A percentile compares a stretch with the other conserved stretches of the same genome.
phyloP scores from a whole-genome alignment of 2,888 invertebrate species.

The Eulithis testata region DNA sequence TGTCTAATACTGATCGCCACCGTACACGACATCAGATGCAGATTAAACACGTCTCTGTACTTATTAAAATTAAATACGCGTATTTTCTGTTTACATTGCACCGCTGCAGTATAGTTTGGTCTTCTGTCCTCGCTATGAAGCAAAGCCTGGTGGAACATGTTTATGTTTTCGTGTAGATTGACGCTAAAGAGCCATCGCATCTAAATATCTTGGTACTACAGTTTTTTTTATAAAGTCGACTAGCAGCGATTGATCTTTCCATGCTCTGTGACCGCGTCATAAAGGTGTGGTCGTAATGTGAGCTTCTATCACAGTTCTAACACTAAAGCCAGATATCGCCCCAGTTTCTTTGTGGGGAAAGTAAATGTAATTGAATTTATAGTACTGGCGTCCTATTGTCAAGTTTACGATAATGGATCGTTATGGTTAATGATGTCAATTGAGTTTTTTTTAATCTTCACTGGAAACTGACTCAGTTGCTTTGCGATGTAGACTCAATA shows the following conservation, averaged over 20 bases:
- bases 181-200: too few relatives aligned
- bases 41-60: too few relatives aligned
- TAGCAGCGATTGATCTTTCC: conserved; percentile 2
- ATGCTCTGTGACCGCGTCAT: conserved; percentile 17
- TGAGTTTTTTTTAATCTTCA: neutral
- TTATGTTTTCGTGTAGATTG: too few relatives aligned
- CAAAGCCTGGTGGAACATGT: too few relatives aligned
- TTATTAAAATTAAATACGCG: too few relatives aligned
- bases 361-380: conserved; percentile 24
- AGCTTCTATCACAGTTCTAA: neutral
- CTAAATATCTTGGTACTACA: neutral
- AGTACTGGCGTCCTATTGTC: conserved; percentile 20
- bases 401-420: conserved; percentile 13
- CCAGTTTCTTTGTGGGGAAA: conserved; percentile 4
- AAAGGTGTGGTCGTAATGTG: conserved; percentile 30
- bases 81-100: too few relatives aligned
- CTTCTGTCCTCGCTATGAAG: too few relatives aligned
- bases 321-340: neutral
- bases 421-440: neutral
- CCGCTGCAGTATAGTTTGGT: too few relatives aligned
- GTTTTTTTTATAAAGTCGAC: neutral
- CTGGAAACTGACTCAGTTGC: too few relatives aligned
- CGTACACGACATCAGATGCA: too few relatives aligned
- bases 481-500: too few relatives aligned
- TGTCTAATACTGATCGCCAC: too few relatives aligned